Conservation (phyloP, 2,797 vertebrate genomes). For the Acomys russatus region DNA sequence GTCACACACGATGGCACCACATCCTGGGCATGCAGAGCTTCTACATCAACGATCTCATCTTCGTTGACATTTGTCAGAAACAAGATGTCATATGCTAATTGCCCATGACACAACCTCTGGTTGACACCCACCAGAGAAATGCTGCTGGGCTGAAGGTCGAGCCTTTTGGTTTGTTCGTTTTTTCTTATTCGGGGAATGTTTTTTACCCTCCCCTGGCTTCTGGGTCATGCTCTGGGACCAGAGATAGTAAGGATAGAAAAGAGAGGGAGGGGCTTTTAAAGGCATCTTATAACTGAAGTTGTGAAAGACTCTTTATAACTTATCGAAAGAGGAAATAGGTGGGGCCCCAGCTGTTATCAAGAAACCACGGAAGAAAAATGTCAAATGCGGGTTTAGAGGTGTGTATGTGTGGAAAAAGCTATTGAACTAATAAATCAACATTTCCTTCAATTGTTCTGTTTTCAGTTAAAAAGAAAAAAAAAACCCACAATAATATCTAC, state of each 20-base stretch:
- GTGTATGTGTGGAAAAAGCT: slow-evolving; percentile 8
- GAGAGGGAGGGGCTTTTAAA: neutral
- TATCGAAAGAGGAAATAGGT: slow-evolving; percentile 60
- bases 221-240: neutral
- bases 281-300: neutral
- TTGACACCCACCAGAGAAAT: neutral
- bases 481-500: neutral
- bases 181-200: neutral
- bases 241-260: neutral
- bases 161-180: neutral
- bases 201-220: neutral
- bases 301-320: neutral
- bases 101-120: neutral
- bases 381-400: slow-evolving; percentile 41
- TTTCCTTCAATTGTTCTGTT: slow-evolving; percentile 47
- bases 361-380: slow-evolving; percentile 61
- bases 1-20: no score
- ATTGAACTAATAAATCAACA: slow-evolving; percentile 11
- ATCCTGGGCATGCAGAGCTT: neutral
- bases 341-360: slow-evolving; percentile 25
- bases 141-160: neutral
- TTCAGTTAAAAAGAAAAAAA: slow-evolving; percentile 8
- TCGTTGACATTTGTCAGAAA: slow-evolving; percentile 22
- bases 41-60: slow-evolving; percentile 46
- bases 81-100: neutral